Base-by-base conservation (phyloP, 2,888 invertebrate species). In the Bimastos eiseni region DNA sequence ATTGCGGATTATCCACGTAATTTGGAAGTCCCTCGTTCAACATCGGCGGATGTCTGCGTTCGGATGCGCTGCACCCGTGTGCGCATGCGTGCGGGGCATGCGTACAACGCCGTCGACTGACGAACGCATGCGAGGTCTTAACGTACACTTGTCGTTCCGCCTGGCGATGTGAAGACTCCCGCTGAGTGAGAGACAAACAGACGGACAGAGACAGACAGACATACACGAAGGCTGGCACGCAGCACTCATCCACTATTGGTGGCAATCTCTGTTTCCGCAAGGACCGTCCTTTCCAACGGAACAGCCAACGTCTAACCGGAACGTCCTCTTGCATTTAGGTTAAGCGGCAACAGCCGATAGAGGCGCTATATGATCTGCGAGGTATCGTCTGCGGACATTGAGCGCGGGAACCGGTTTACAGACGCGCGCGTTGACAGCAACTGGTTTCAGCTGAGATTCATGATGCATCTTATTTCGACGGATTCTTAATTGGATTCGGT, bases 41-140 rank as follows among this genome's bases (percentile, higher is more conserved):
- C 30, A 70, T 30, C 70, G n/a, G 8, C 70, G 0, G n/a, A 70
- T n/a, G 70, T 70, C 70, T 30, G n/a, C 70, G 70, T 70, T 70
- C n/a, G 70, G 70, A 70, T 70, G 70, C 70, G 49, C 49, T 24
- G 21, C 49, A 49, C 21, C 24, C 49, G 70, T 70, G 6, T 70
- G 70, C 70, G 70, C 70, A 70, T 70, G 70, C 70, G 70, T 70
- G 70, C 70, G 70, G 70, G 70, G 70, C 70, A 70, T 70, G 70
- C 70, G 70, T n/a, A 70, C 70, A n/a, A 70, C 70, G 70, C 70
- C 0, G 70, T 70, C 70, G 70, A 70, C 70, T n/a, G 70, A 70
- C n/a, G n/a, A 70, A n/a, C 70, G 70, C 70, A 70, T 70, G 70
- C 70, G 70, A 30, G n/a, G 70, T 8, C 70, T 70, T n/a, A 70